Evolutionary conservation across 2,888 invertebrate genomes (phyloP), one percentile per base, ranked within the genome.

Genomic region (Cryptops parisi): DNA sequence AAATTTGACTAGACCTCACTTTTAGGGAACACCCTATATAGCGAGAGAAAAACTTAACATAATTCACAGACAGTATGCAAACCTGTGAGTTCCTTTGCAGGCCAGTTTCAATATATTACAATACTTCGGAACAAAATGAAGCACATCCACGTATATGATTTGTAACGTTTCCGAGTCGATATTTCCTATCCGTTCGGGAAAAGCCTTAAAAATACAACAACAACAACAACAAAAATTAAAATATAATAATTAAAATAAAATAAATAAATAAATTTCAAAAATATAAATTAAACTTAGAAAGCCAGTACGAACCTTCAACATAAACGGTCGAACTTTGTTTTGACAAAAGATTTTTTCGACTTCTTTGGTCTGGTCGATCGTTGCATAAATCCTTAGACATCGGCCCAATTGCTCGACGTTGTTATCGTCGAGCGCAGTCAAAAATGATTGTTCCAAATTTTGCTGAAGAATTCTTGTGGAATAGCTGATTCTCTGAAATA

Each of bases 321-420:
- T 71, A 53, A 76, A 72, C 3, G 83, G 81, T 41, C 76, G 73
- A 15, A 87, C 76, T 5, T 84, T 74, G 65, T 80, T 76, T 58
- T 77, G 76, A 57, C 79, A 74, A 60, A 86, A 78, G 2, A 83
- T 72, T 54, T 74, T 70, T 68, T 90, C 87, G 0, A 84, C 85
- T 62, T 81, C 79, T 48, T 61, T 64, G 49, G 80, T 77, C 66
- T 79, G 78, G 62, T 80, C 79, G 57, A 87, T 74, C 26, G 79
- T 77, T 5, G 79, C 72, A 58, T 81, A 77, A 51, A 76, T 73
- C 58, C 74, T 67, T 76, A 71, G 62, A 61, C 70, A 69, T 58
- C 67, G 68, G 12, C 64, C 59, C 21, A 70, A 60, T 15, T 65
- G 61, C 41, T 64, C 64, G 15, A 59, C 54, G 54, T 68, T 63